Evolutionary conservation across 1,140 invertebrate genomes (phyloP).

Genomic region (Anastrepha ludens): DNA sequence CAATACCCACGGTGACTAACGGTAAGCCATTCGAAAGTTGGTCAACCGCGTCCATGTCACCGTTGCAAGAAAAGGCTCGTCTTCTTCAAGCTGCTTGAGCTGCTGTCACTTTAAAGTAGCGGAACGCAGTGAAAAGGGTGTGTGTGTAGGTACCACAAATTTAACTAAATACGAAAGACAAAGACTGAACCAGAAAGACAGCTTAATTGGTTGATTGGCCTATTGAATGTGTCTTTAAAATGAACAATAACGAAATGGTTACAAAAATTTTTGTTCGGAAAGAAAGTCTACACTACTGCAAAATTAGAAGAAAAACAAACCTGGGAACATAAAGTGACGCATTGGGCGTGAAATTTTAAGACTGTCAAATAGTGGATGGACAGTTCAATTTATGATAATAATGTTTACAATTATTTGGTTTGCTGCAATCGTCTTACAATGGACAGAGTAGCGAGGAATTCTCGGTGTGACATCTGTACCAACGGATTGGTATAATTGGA

Average conservation of each 20-base stretch:
- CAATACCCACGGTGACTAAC: not conserved
- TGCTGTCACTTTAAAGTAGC: not conserved
- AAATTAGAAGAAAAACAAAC: too few species aligned
- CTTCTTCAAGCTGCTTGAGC: not conserved
- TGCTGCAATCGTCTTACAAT: too few species aligned
- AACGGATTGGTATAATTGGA: too few species aligned
- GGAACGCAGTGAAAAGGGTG: not conserved
- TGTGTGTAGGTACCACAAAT: too few species aligned
- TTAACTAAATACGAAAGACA: not conserved
- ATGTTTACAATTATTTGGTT: too few species aligned
- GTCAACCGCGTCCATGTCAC: not conserved
- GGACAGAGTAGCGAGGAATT: too few species aligned
- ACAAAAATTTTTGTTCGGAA: not conserved
- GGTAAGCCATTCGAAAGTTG: not conserved
- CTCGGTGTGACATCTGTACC: too few species aligned
- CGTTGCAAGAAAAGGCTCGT: constrained; percentile 25
- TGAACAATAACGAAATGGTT: not conserved
- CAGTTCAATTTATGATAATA: too few species aligned
- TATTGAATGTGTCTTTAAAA: not conserved
- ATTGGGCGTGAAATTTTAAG: too few species aligned
- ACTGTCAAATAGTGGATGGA: too few species aligned
- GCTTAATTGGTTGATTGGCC: constrained; percentile 7
- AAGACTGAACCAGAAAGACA: not conserved
- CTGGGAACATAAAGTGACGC: too few species aligned
- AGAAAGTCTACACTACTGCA: too few species aligned